Evolutionary conservation across 2,113 vertebrate species (phyloP), one percentile per base, ranked within the genome.

Genomic region (Corydoras sp.): DNA sequence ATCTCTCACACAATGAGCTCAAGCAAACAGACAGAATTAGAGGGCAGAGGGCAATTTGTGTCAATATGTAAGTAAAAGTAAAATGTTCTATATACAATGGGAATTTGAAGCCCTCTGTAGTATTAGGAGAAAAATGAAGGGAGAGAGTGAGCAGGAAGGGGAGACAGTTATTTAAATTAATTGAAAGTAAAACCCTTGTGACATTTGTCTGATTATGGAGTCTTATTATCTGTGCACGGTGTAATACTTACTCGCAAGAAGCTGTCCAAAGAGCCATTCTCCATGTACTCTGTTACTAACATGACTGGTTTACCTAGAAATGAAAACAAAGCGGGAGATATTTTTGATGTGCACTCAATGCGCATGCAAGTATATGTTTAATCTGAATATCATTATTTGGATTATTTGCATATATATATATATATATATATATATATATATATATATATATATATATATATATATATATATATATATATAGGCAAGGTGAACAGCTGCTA

Each of bases 201-300:
- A 15, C 10, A 43, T 68, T 79, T 63, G 43, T 66, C 62, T 58
- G 69, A 65, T 73, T 72, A 76, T 74, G 53, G 67, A 68, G 18
- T 24, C 18, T 76, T 69, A 73, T 80, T 80, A 77, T 71, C 60
- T 32, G 58, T 5, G 24, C 69, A 62, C 68, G 24, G 58, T 32
- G 66, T 69, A 53, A 32, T 75, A 88, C 93, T 92, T 87, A 94
- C 93, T 69, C 92, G 87, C 35, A 94, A 85, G 80, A 94, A 94
- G 81, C 92, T 91, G 81, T 94, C 93, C 87, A 94, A 83, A 68
- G 93, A 94, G 5, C 93, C 92, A 74, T 94, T 94, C 78, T 94
- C 93, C 93, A 94, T 94, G 67, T 94, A 94, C 77, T 94, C 93
- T 58, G 93, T 94, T 62, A 93, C 90, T 80, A 94, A 94, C 93